A percentile compares a stretch with the other conserved stretches of the same genome.
Evolutionary conservation across 2,113 vertebrate species (phyloP).

Genomic region (Malurus melanocephalus): DNA sequence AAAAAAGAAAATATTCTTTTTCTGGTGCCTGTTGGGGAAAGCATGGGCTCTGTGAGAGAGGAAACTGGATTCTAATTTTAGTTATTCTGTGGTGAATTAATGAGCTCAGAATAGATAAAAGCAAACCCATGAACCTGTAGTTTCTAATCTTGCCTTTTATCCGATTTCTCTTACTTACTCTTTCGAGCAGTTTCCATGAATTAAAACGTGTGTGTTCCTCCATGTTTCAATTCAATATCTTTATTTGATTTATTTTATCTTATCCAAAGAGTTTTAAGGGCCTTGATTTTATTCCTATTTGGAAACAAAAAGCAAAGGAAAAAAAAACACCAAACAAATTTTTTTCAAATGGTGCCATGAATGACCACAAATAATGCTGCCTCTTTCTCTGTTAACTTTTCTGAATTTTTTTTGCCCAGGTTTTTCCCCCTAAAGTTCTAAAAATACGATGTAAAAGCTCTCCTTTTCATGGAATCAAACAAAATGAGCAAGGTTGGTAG

Average conservation of each 20-base stretch:
- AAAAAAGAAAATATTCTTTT: background rate
- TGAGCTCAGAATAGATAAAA: background rate
- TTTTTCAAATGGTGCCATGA: too few species aligned
- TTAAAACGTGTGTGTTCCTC: background rate
- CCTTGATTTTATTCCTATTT: background rate
- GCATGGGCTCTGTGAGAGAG: background rate
- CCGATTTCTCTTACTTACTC: background rate
- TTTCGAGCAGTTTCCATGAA: background rate
- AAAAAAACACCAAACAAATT: accelerated
- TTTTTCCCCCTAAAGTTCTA: background rate
- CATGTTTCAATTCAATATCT: background rate
- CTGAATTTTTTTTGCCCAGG: background rate
- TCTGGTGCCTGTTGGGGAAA: background rate
- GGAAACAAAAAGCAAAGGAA: background rate
- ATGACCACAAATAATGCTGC: background rate
- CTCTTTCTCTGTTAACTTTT: background rate
- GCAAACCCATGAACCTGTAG: background rate
- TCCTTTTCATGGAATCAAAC: background rate
- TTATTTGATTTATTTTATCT: background rate
- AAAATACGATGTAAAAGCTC: background rate
- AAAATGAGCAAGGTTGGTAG: background rate
- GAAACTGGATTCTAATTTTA: background rate
- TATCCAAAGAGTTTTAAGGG: background rate
- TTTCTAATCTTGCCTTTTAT: background rate
- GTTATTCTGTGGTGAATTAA: background rate